Percentiles rank a stretch among this genome's conserved stretches.
phyloP scores from a whole-genome alignment of 2,888 invertebrate genomes.

The Agriotes lineatus region DNA sequence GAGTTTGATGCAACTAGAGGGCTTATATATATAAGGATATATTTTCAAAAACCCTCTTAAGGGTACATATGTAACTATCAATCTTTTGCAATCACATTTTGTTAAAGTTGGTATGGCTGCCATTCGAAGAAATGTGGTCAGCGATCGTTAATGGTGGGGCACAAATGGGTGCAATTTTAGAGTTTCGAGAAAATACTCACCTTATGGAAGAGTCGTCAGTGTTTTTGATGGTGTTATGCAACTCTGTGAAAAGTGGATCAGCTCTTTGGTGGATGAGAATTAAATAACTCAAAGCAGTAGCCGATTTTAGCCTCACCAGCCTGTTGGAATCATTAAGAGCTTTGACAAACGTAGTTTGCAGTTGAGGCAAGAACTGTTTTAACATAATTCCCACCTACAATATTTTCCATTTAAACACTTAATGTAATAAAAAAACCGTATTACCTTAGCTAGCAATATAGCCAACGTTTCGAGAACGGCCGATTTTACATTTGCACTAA shows the following conservation, averaged over 20 bases:
- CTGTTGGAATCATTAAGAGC: slow-evolving; percentile 92
- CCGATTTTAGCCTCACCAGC: slow-evolving; percentile 90
- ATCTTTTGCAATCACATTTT: too few relatives aligned
- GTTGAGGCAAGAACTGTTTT: slow-evolving; percentile 97
- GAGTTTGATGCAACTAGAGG: too few relatives aligned
- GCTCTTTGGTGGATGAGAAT: slow-evolving; percentile 93
- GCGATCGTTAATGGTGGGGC: too few relatives aligned
- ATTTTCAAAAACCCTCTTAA: too few relatives aligned
- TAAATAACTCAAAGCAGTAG: slow-evolving; percentile 86
- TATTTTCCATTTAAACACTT: background rate
- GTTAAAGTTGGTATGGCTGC: too few relatives aligned
- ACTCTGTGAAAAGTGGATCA: slow-evolving; percentile 94
- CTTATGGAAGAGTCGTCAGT: slow-evolving; percentile 85
- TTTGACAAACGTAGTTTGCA: slow-evolving; percentile 98
- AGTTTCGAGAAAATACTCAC: slow-evolving; percentile 42
- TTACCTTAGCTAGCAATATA: slow-evolving; percentile 88
- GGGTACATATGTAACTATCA: too few relatives aligned
- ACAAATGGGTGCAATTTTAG: too few relatives aligned
- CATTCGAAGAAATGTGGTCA: too few relatives aligned
- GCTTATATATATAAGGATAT: too few relatives aligned
- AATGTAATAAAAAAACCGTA: background rate
- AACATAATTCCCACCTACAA: slow-evolving; percentile 90
- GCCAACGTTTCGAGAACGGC: slow-evolving; percentile 96
- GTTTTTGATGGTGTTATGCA: slow-evolving; percentile 87
- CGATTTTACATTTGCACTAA: slow-evolving; percentile 93